These are phyloP conservation scores for Ammospiza nelsoni DNA, from an alignment of 2,113 vertebrate species.

Conservation along the genomic window DNA sequence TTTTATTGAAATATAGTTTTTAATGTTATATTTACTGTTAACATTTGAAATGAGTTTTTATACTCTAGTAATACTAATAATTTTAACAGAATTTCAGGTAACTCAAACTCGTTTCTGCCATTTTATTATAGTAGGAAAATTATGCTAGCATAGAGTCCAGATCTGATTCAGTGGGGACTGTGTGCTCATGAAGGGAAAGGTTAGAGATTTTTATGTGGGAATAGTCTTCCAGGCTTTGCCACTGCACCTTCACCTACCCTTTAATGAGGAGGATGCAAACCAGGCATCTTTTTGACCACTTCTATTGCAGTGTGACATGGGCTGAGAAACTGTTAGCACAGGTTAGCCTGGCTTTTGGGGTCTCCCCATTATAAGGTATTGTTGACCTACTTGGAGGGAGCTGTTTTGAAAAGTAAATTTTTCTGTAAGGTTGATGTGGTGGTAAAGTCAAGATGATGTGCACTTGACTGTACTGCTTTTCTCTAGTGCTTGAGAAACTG, in stretches of 20 bases:
- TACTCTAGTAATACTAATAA: neutral
- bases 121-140: neutral
- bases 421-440: neutral
- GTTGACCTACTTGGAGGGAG: neutral
- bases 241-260: neutral
- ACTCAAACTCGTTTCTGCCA: neutral
- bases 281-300: neutral
- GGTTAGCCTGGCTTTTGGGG: neutral
- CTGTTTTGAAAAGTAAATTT: neutral
- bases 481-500: neutral
- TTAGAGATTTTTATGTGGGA: neutral
- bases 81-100: neutral
- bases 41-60: neutral
- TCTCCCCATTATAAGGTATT: neutral
- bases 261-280: neutral
- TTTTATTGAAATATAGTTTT: neutral
- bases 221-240: neutral
- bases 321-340: neutral
- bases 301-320: neutral
- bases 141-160: neutral
- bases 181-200: neutral
- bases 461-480: neutral
- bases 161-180: neutral
- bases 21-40: neutral
- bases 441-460: neutral